phyloP scores from a whole-genome alignment of 2,113 vertebrate genomes.

The Chloebia gouldiae region DNA sequence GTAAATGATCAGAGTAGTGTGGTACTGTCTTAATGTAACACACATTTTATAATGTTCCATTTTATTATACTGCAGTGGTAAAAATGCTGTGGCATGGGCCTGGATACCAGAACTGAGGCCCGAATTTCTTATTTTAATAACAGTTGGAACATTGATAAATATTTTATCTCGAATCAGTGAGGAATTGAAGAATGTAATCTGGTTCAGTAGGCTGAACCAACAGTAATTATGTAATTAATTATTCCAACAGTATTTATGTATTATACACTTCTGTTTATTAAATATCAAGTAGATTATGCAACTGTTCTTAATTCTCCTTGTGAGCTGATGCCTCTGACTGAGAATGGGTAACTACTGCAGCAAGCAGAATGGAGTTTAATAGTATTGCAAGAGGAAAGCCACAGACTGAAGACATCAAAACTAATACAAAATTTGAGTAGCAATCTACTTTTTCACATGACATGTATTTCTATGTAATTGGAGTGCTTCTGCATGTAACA shows the following conservation, averaged over 20 bases:
- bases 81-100: not conserved
- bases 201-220: not conserved
- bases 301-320: not conserved
- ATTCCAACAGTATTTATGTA: not conserved
- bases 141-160: not conserved
- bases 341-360: not conserved
- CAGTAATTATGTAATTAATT: not conserved
- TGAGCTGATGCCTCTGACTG: not conserved
- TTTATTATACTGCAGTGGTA: not conserved
- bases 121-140: not conserved
- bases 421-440: not conserved
- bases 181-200: not conserved
- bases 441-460: not conserved
- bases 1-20: not conserved
- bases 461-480: not conserved
- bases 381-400: not conserved
- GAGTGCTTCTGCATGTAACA: not conserved
- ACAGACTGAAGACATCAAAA: not conserved
- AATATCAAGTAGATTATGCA: not conserved
- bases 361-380: not conserved
- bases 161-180: not conserved
- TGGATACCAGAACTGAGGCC: not conserved
- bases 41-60: not conserved
- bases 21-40: not conserved
- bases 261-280: not conserved